Base-by-base conservation (phyloP, 2,797 vertebrate species). In the Ceryle rudis region DNA sequence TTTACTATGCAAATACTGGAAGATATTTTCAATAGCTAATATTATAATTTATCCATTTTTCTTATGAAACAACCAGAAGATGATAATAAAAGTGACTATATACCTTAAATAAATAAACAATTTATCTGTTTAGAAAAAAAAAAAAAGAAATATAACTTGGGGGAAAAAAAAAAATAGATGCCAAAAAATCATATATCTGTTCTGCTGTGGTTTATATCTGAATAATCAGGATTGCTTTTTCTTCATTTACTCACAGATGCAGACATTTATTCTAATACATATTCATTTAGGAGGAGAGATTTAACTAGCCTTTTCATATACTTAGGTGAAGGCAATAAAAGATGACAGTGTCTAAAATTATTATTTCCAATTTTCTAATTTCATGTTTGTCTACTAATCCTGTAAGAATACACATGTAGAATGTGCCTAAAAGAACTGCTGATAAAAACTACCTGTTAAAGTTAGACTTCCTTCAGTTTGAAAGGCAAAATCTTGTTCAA, bases 341-440 rank as follows among this genome's bases (percentile, higher is more conserved):
- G 5, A 54, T 35, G n/a, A 29, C 14, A 39, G 1, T 29, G 18
- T n/a, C 13, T 82, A 57, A 92, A 96, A 80, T 41, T 67, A 58
- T 47, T 73, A 29, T 82, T 91, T 96, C 79, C 44, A 57, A 18
- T 81, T 91, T 91, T 65, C 49, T 69, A n/a, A 65, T 86, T 87
- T 91, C 22, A 33, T 28, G 13, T 78, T 91, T 72, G 9, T 51
- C 52, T 65, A 15, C 7, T 41, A 60, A 16, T 70, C 25, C 78
- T 80, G 46, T 14, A 35, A 33, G 11, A 91, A 89, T 19, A 58
- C 13, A 81, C 8, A 10, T 35, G 13, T 14, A 74, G 19, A 73
- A 89, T 8, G 19, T 31, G 6, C 25, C 81, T 83, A 54, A 73
- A 72, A 55, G 25, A 70, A 84, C 5, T 26, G 22, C 21, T 83